Base-by-base conservation (phyloP, 2,113 vertebrate genomes). In the Periophthalmus modestus region DNA sequence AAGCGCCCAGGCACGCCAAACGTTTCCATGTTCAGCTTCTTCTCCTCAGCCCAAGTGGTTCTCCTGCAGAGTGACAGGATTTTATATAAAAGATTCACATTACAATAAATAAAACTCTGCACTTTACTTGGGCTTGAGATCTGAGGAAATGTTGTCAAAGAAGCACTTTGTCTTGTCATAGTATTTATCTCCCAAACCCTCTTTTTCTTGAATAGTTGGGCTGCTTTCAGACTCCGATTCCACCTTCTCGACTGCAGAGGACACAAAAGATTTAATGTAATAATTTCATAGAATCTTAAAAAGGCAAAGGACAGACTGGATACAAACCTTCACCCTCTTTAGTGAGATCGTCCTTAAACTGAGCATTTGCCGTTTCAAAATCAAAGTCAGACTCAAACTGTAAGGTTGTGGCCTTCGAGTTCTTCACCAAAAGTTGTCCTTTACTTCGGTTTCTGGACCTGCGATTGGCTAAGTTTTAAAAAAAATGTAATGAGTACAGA, bases 381-480 rank as follows among this genome's bases (percentile, higher is more conserved):
- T 99, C 98, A 91, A 98, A 99, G 89, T 99, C 98, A 0, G 96
- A 95, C 85, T 99, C 98, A 87, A 99, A 99, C 88, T 96, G 96
- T 82, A 99, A 92, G 0, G 95, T 95, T 7, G 89, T 96, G 43
- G 96, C 93, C 85, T 97, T 98, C 7, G 93, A 86, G 50, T 90
- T 90, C 46, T 94, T 85, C 12, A 96, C 96, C 2, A 96, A 94
- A 79, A 94, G 96, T 55, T 99, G 97, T 55, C 98, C 98, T 89
- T 95, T 92, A 80, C 94, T 96, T 68, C 96, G 94, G 86, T 96
- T 98, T 82, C 97, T 94, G 66, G 95, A 91, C 80, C 96, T 91
- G 66, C 97, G 95, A 80, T 94, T 95, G 33, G 96, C 98, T 98
- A 85, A 23, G 65, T 0, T 21, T n/a, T n/a, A 33, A 61, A 28